phyloP scores from a whole-genome alignment of 1,140 invertebrate species.

The Bilobella aurantiaca region DNA sequence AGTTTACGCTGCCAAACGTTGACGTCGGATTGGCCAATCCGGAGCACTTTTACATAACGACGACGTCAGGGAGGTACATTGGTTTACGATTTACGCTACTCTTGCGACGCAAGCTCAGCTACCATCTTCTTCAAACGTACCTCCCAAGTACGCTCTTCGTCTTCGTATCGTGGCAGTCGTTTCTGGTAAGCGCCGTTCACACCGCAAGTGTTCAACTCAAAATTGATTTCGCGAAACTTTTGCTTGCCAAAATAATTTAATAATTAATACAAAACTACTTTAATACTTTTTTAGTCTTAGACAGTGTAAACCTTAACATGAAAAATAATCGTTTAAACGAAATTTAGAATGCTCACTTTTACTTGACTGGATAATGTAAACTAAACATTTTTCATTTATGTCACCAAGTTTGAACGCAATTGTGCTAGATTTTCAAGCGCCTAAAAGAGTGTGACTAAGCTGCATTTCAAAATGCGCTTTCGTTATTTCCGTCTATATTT shows the following conservation, averaged over 20 bases:
- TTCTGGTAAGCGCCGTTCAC: conserved; percentile 10
- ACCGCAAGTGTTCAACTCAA: too few relatives aligned
- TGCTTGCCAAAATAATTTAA: background rate
- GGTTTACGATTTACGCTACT: conserved; percentile 39
- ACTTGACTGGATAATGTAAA: too few relatives aligned
- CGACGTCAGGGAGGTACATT: conserved; percentile 28
- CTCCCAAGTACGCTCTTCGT: conserved; percentile 53
- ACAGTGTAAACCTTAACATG: background rate
- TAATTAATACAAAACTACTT: background rate
- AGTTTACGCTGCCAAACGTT: conserved; percentile 31
- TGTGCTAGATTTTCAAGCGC: background rate
- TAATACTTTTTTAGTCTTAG: background rate
- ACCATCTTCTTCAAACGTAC: conserved; percentile 51
- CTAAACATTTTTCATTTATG: too few relatives aligned
- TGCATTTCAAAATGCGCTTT: too few relatives aligned
- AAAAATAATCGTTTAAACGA: background rate
- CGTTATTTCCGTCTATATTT: too few relatives aligned
- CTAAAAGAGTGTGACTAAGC: background rate
- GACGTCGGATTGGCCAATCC: conserved; percentile 33
- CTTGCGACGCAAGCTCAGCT: conserved; percentile 48
- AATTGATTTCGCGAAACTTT: too few relatives aligned
- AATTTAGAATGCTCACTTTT: background rate
- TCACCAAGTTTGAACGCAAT: too few relatives aligned
- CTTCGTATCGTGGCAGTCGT: conserved; percentile 53
- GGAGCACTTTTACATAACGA: conserved; percentile 27